Evolutionary conservation across 2,888 invertebrate genomes (phyloP), one percentile per base, ranked within the genome.

Genomic region (Diaprepes abbreviatus): DNA sequence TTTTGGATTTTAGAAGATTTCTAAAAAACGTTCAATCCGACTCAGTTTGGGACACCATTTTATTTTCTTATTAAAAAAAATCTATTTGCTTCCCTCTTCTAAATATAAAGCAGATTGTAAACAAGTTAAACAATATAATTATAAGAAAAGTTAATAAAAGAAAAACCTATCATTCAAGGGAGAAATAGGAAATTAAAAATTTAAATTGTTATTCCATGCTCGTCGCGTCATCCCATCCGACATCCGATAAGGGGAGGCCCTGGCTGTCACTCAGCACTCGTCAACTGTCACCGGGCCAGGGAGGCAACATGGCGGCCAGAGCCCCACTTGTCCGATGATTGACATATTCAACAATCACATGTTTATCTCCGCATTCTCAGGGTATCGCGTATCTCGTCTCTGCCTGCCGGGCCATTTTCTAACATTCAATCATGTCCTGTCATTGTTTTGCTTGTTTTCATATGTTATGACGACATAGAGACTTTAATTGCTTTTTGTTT

Each of bases 301-400:
- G 66, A 55, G 65, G 71, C 81, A 82, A 81, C 80, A 82, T 82
- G 83, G 82, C 83, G 80, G 80, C 76, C 74, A 48, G 45, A 45
- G 76, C 80, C 80, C 79, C 73, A 78, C 78, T 81, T 79, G 79
- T 78, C 74, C 78, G 79, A 75, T 81, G 82, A 82, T 81, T 82
- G 83, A 82, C 82, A 78, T 78, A 76, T 79, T 81, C 80, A 81
- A 79, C 81, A 82, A 80, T 82, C 82, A 80, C 79, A 78, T 80
- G 80, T 81, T 81, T 80, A 78, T 79, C 79, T 79, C 72, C 73
- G 75, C 75, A 77, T 81, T 79, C 80, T 77, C 79, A 77, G 78
- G 76, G 77, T 81, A 81, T 81, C 79, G 70, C 73, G 70, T 79
- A 77, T 76, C 78, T 72, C 72, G 52, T 64, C 71, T 54, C 52